phyloP scores from a whole-genome alignment of 2,888 invertebrate species.

The Timema cristinae region DNA sequence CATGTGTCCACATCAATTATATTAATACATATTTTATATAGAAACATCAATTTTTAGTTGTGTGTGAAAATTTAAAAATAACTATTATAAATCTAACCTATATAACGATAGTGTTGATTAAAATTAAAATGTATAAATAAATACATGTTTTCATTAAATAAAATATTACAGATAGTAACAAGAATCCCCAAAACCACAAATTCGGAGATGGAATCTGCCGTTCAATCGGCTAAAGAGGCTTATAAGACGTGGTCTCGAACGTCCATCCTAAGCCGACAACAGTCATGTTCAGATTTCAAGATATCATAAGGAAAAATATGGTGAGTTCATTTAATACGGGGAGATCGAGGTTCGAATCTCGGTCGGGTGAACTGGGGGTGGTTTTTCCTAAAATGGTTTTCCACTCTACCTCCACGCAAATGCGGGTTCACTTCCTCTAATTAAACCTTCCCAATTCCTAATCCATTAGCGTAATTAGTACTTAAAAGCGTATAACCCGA shows the following conservation, averaged over 20 bases:
- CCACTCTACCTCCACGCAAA: too few species aligned
- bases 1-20: neutral
- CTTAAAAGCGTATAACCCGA: too few species aligned
- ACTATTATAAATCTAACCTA: neutral
- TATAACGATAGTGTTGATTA: neutral
- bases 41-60: neutral
- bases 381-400: too few species aligned
- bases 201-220: constrained; percentile 84
- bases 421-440: too few species aligned
- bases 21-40: neutral
- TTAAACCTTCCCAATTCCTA: too few species aligned
- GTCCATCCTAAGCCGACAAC: constrained; percentile 88
- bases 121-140: neutral
- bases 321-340: constrained; percentile 38
- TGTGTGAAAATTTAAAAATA: neutral
- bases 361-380: too few species aligned
- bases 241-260: constrained; percentile 82
- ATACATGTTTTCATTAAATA: neutral
- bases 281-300: constrained; percentile 69
- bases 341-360: too few species aligned
- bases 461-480: too few species aligned
- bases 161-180: constrained; percentile 47
- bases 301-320: constrained; percentile 81
- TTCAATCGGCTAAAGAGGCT: constrained; percentile 78
- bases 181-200: constrained; percentile 87